phyloP scores from a whole-genome alignment of 2,888 invertebrate genomes.

The Creontiades dilutus region DNA sequence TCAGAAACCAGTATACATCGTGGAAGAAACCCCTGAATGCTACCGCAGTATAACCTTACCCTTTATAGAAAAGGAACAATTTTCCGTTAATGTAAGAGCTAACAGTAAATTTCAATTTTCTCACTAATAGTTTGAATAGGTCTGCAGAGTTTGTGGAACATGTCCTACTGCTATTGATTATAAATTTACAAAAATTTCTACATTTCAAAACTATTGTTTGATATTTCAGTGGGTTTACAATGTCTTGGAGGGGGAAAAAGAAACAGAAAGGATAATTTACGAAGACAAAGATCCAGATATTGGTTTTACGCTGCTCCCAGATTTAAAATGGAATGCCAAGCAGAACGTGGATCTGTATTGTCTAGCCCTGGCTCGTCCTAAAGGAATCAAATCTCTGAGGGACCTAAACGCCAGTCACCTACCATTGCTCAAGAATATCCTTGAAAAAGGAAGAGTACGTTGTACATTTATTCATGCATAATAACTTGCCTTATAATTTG shows the following conservation, averaged over 20 bases:
- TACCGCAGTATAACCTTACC: slow-evolving; percentile 90
- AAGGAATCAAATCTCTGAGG: slow-evolving; percentile 89
- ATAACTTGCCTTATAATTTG: too few relatives aligned
- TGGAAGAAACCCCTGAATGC: slow-evolving; percentile 90
- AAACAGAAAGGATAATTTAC: slow-evolving; percentile 91
- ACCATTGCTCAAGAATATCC: slow-evolving; percentile 89
- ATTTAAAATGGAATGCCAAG: slow-evolving; percentile 96
- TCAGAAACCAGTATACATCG: slow-evolving; percentile 85
- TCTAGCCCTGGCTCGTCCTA: slow-evolving; percentile 87
- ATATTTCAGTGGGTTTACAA: slow-evolving; percentile 96
- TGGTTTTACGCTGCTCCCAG: slow-evolving; percentile 94
- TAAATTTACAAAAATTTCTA: too few relatives aligned
- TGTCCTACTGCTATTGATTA: too few relatives aligned
- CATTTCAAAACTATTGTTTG: too few relatives aligned
- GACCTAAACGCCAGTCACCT: slow-evolving; percentile 90
- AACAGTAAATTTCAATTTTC: too few relatives aligned
- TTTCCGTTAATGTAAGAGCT: slow-evolving; percentile 86
- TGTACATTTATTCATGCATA: too few relatives aligned
- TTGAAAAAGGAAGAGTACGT: slow-evolving; percentile 85
- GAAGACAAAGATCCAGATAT: slow-evolving; percentile 87
- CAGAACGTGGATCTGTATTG: slow-evolving; percentile 89
- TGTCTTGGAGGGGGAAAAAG: slow-evolving; percentile 94
- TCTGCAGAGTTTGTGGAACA: too few relatives aligned
- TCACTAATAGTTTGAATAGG: too few relatives aligned
- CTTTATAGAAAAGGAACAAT: slow-evolving; percentile 85